Percentiles rank a stretch among this genome's conserved stretches.
These are phyloP conservation scores for Drosophila kurseongensis DNA, from an alignment of 1,140 invertebrate genomes.

Conservation along the genomic window DNA sequence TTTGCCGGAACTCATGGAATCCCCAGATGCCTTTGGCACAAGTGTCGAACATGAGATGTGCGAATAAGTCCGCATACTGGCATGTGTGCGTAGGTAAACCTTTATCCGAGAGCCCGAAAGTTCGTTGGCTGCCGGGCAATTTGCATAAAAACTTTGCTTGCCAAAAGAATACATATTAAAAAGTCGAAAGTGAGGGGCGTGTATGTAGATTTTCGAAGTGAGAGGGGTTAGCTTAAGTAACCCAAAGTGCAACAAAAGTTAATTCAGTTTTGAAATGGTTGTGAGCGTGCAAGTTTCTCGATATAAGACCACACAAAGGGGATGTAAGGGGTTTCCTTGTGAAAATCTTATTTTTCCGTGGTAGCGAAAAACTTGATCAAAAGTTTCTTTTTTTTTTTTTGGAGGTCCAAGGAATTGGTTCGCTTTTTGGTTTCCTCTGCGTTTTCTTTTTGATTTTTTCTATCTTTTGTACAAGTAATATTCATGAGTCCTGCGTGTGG, in stretches of 20 bases:
- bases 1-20: constrained; percentile 4
- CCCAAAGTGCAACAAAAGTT: constrained; percentile 76
- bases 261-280: constrained; percentile 77
- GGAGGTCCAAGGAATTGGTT: background rate
- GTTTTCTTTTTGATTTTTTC: background rate
- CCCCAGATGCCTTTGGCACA: constrained; percentile 16
- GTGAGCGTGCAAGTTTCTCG: constrained; percentile 54
- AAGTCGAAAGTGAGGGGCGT: constrained; percentile 10
- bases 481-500: constrained; percentile 25
- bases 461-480: background rate
- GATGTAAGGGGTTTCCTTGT: constrained; percentile 25
- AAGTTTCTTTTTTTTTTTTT: constrained; percentile 33
- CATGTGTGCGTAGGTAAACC: background rate
- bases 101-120: background rate
- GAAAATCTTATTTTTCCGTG: constrained; percentile 49
- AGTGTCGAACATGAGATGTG: constrained; percentile 14
- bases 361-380: constrained; percentile 57
- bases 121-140: constrained; percentile 25
- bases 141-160: constrained; percentile 55
- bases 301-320: constrained; percentile 13
- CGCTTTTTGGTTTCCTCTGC: background rate
- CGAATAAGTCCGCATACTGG: constrained; percentile 14
- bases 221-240: constrained; percentile 6
- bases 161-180: constrained; percentile 12
- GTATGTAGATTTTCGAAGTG: constrained; percentile 44